Percentiles rank a stretch among this genome's conserved stretches.
Evolutionary conservation across 2,888 invertebrate species (phyloP).

Genomic region (Invenusta paracnida): DNA sequence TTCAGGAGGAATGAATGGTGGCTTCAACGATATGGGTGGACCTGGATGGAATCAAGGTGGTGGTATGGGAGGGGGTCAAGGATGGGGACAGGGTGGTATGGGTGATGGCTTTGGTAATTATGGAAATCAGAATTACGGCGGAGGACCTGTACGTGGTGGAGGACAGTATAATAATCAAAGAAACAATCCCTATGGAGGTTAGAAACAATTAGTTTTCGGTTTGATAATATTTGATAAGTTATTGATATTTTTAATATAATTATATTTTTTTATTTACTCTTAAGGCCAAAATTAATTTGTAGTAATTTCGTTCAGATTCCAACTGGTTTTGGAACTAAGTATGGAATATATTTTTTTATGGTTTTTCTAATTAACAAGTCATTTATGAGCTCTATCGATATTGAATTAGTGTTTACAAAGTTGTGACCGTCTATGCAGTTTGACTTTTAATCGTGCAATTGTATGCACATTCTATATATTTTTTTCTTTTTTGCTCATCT

Average conservation of each 20-base stretch:
- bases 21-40: background rate
- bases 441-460: too few relatives aligned
- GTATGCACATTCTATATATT: too few relatives aligned
- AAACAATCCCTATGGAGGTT: slow-evolving; percentile 13
- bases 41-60: background rate
- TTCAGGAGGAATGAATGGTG: background rate
- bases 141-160: background rate
- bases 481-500: too few relatives aligned
- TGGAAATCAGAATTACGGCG: background rate
- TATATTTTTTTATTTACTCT: too few relatives aligned
- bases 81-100: background rate
- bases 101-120: background rate
- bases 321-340: too few relatives aligned
- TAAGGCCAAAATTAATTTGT: too few relatives aligned
- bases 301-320: background rate
- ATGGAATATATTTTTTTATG: too few relatives aligned
- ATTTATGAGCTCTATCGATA: too few relatives aligned
- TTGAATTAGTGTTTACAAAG: too few relatives aligned
- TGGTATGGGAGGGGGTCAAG: slow-evolving; percentile 1
- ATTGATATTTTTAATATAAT: background rate
- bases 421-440: too few relatives aligned
- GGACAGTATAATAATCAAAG: background rate
- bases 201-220: background rate
- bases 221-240: background rate
- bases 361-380: too few relatives aligned